A percentile compares a stretch with the other conserved stretches of the same genome.
Evolutionary conservation across 2,888 invertebrate species (phyloP).

Genomic region (Panopea generosa): DNA sequence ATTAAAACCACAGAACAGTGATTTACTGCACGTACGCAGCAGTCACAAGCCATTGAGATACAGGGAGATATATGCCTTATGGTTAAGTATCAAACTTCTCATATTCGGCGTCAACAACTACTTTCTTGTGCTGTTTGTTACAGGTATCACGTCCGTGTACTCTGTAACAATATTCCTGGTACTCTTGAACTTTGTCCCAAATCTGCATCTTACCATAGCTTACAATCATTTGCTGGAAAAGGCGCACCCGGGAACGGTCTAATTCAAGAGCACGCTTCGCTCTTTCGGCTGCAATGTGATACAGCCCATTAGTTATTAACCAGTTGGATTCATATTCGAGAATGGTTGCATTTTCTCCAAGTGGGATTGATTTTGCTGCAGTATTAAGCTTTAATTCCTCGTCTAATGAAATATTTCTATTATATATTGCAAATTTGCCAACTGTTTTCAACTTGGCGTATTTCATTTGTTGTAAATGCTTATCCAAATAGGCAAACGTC

Average conservation of each 20-base stretch:
- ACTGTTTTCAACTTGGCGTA: constrained; percentile 26
- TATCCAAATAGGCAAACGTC: neutral
- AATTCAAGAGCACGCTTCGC: constrained; percentile 37
- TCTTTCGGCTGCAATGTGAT: constrained; percentile 47
- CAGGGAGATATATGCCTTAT: no score
- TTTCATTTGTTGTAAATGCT: constrained; percentile 12
- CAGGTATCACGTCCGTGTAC: constrained; percentile 46
- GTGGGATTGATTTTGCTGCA: constrained; percentile 8
- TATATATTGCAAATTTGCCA: constrained; percentile 41
- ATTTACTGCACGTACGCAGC: no score
- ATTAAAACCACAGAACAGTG: no score
- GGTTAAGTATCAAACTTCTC: constrained; percentile 7
- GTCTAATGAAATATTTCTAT: constrained; percentile 13
- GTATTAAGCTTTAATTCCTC: constrained; percentile 4
- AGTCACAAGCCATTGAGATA: no score
- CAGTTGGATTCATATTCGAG: constrained; percentile 66
- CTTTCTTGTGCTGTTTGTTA: constrained; percentile 49
- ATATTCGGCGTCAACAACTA: constrained; percentile 52
- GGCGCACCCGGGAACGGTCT: constrained; percentile 47
- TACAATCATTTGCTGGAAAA: constrained; percentile 52
- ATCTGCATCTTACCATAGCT: constrained; percentile 51
- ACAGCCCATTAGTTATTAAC: constrained; percentile 60
- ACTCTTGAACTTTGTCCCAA: constrained; percentile 23
- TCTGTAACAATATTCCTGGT: constrained; percentile 49
- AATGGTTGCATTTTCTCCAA: constrained; percentile 48